Base-by-base conservation (phyloP, 2,113 vertebrate genomes). In the Semicossyphus pulcher region DNA sequence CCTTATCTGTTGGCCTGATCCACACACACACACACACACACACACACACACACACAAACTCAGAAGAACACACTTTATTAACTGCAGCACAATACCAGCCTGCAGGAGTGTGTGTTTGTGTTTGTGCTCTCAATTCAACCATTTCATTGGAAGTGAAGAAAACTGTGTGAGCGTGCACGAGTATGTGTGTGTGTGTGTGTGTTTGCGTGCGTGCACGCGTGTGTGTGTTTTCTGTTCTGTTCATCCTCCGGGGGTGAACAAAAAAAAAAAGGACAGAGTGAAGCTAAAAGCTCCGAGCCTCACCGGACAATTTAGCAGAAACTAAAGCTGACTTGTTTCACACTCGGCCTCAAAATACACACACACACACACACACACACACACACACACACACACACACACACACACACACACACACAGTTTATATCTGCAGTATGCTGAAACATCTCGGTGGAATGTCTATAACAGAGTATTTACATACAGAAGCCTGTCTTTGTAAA, bases 41-140 rank as follows among this genome's bases (percentile, higher is more conserved):
- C 61, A 45, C 53, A 58, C 54, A 39, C 34, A 29, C 29, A 58
- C 15, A 44, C 29, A 39, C 41, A 48, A 31, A 59, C 54, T 59
- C 28, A 42, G 18, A 7, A 20, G 3, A 41, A 23, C 25, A 74
- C 64, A 78, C 80, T 74, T 69, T 78, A 78, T 78, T 78, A 83
- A 83, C 69, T 78, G 52, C 80, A 74, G 75, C 58, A 64, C 69
- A 56, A 76, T 41, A 60, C 45, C 23, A 59, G 74, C 63, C 69
- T 61, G 75, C 80, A 60, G 80, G 71, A 56, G 59, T 31, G 61
- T 66, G 53, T 51, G n/a, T n/a, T n/a, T n/a, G 42, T 58, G 15
- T 52, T 37, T 58, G 76, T 62, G 56, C 36, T 44, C 53, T 57
- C 42, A 56, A 42, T 77, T 54, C 29, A 59, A 16, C 60, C 36